phyloP scores from a whole-genome alignment of 2,888 invertebrate genomes.

The Nemotelus pantherinus region DNA sequence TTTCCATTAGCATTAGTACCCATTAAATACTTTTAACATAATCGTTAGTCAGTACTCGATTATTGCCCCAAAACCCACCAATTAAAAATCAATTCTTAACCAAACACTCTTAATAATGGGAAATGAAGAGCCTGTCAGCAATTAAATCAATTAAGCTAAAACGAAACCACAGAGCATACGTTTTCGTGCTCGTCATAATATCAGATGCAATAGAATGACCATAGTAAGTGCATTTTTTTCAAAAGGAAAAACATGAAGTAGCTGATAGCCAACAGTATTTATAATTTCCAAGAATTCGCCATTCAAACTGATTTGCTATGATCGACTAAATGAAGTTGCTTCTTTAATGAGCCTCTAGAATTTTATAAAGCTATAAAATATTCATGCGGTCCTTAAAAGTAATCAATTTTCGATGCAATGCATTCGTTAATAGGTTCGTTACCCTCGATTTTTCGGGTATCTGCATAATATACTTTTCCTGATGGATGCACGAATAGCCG shows the following conservation, averaged over 20 bases:
- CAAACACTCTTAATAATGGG: slow-evolving; percentile 26
- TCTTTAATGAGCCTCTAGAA: background rate
- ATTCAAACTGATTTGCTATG: background rate
- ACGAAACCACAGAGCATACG: background rate
- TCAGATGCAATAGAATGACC: too few relatives aligned
- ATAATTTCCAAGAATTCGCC: background rate
- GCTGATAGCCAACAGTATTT: background rate
- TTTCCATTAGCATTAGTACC: too few relatives aligned
- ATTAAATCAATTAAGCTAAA: slow-evolving; percentile 37
- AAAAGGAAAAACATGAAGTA: too few relatives aligned
- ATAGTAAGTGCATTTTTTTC: too few relatives aligned
- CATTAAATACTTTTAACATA: too few relatives aligned
- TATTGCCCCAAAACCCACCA: background rate
- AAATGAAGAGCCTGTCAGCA: slow-evolving; percentile 34
- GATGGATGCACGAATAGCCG: background rate
- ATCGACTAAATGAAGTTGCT: background rate
- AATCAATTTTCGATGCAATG: background rate
- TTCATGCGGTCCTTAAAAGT: background rate
- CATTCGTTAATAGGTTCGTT: background rate
- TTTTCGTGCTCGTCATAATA: too few relatives aligned
- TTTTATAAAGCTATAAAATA: background rate
- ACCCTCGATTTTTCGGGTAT: background rate
- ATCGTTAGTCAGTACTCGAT: too few relatives aligned
- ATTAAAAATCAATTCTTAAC: slow-evolving; percentile 38
- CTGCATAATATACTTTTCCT: background rate